A percentile compares a stretch with the other conserved stretches of the same genome.
Conservation (phyloP, 2,888 invertebrate species). For the Chelonus formosanus region DNA sequence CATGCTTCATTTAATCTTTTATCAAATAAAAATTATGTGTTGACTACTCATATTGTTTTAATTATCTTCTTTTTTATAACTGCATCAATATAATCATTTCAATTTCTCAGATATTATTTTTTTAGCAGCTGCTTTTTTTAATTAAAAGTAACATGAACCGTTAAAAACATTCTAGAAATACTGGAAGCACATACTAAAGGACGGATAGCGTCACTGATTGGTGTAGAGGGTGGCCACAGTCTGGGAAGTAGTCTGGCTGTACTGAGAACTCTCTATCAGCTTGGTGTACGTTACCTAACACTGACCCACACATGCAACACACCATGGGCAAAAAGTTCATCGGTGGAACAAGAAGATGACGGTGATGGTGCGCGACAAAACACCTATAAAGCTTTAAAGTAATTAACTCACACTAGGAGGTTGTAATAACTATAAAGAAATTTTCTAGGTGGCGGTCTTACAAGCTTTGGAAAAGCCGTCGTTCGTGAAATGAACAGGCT, state of each 20-base stretch:
- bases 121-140: background rate
- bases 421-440: constrained; percentile 19
- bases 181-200: constrained; percentile 75
- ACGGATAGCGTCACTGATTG: constrained; percentile 86
- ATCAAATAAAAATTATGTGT: background rate
- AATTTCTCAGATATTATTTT: too few relatives aligned
- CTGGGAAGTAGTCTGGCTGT: constrained; percentile 89
- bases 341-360: constrained; percentile 56
- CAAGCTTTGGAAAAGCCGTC: constrained; percentile 71
- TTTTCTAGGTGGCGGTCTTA: constrained; percentile 56
- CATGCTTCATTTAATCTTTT: background rate
- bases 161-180: constrained; percentile 67
- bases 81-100: too few relatives aligned
- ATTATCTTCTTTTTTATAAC: too few relatives aligned
- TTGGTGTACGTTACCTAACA: constrained; percentile 87
- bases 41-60: too few relatives aligned
- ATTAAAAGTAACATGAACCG: background rate
- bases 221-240: constrained; percentile 92
- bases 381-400: constrained; percentile 10
- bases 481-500: constrained; percentile 93
- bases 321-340: constrained; percentile 72
- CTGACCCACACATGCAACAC: constrained; percentile 87
- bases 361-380: constrained; percentile 50
- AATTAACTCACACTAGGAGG: background rate
- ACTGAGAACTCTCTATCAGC: constrained; percentile 85